Conservation (phyloP, 2,888 invertebrate genomes). For the Ommatoiulus sabulosus region DNA sequence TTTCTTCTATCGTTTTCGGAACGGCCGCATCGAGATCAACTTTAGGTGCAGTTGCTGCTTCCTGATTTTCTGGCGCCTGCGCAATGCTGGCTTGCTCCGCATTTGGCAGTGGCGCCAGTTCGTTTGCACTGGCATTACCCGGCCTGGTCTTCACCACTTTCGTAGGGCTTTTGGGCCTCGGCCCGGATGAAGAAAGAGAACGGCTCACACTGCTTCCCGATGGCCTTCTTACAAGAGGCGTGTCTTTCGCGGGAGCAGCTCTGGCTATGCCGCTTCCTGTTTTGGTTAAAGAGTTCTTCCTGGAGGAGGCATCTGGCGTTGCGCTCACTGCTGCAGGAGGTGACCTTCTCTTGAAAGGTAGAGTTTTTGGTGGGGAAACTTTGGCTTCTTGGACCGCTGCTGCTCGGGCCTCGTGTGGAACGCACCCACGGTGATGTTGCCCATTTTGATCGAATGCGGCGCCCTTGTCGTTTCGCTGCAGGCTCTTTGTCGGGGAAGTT, state of each 20-base stretch:
- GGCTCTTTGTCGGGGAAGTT: conserved; percentile 55
- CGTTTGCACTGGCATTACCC: not conserved
- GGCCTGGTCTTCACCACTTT: not conserved
- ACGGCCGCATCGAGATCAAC: not conserved
- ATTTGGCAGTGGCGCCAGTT: not conserved
- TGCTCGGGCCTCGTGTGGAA: conserved; percentile 30
- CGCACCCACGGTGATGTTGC: conserved; percentile 42
- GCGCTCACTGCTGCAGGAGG: not conserved
- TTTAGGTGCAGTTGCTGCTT: not conserved
- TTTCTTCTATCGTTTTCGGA: not conserved
- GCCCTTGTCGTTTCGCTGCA: not conserved
- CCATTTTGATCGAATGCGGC: no score
- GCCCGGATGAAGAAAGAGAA: not conserved
- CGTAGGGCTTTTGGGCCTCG: conserved; percentile 3
- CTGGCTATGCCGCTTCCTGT: conserved; percentile 9
- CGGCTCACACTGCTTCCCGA: not conserved
- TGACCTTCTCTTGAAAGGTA: not conserved
- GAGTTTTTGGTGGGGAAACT: conserved; percentile 45
- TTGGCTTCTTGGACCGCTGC: conserved; percentile 37
- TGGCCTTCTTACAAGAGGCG: not conserved
- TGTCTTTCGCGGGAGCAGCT: not conserved
- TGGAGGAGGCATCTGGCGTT: not conserved
- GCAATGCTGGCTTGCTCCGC: not conserved
- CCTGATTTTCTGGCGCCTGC: not conserved
- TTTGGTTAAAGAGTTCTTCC: conserved; percentile 55